Conservation (phyloP, 2,113 vertebrate genomes). For the Turnix velox region DNA sequence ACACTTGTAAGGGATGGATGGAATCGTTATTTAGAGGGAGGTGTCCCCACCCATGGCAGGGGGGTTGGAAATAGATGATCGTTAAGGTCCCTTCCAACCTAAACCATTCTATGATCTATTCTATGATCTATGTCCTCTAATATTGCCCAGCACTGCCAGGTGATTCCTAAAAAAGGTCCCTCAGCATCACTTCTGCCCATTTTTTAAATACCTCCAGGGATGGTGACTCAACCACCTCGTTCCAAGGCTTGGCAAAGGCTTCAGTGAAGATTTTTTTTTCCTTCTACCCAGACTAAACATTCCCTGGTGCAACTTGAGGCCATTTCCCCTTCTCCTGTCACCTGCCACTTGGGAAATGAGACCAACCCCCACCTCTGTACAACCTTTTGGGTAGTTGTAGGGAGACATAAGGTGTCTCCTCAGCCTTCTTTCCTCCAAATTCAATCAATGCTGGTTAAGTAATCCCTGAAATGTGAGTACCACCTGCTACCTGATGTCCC, state of each 20-base stretch:
- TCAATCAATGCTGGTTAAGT: background rate
- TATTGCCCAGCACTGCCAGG: background rate
- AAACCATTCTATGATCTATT: no score
- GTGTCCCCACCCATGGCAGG: no score
- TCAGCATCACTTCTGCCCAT: background rate
- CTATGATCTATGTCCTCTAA: no score
- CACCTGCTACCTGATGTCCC: no score
- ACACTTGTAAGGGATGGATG: background rate
- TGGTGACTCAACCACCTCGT: background rate
- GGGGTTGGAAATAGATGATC: no score
- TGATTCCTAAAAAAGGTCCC: background rate
- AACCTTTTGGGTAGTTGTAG: background rate
- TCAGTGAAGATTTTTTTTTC: background rate
- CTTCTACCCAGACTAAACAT: background rate
- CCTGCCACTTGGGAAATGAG: background rate
- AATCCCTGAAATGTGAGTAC: no score
- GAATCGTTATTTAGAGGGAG: background rate
- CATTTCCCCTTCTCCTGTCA: no score
- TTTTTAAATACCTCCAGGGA: background rate
- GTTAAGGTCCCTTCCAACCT: no score
- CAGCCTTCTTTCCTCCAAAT: background rate
- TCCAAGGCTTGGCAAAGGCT: background rate
- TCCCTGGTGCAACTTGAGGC: background rate
- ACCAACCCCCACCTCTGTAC: background rate
- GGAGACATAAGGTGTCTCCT: background rate